Evolutionary conservation across 2,797 vertebrate genomes (phyloP).

Genomic region (Lacerta agilis): DNA sequence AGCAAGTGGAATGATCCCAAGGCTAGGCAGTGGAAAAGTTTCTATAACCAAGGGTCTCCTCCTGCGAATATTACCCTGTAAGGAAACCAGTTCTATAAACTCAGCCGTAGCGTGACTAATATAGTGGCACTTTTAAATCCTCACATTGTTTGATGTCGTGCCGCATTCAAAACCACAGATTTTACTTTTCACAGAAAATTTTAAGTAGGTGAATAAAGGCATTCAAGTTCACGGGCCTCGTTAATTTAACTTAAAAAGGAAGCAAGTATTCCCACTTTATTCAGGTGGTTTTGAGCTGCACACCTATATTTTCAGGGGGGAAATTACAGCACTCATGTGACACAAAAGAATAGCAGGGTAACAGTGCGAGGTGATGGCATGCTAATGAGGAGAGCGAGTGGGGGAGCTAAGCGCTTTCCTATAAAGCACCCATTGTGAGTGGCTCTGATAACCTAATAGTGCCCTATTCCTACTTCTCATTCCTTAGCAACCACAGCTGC

Average conservation of each 20-base stretch:
- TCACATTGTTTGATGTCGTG: background rate
- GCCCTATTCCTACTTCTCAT: slow-evolving; percentile 41
- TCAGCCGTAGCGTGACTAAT: background rate
- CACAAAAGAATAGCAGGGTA: slow-evolving; percentile 42
- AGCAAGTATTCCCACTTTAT: background rate
- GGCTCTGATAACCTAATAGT: slow-evolving; percentile 44
- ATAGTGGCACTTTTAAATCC: slow-evolving; percentile 4
- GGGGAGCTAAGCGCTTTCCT: slow-evolving; percentile 38
- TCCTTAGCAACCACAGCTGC: slow-evolving; percentile 54
- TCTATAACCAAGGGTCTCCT: background rate
- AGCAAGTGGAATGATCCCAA: background rate
- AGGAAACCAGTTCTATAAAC: background rate
- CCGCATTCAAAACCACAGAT: background rate
- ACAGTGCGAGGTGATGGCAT: slow-evolving; percentile 28
- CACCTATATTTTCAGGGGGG: slow-evolving; percentile 19
- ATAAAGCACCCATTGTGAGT: slow-evolving; percentile 36
- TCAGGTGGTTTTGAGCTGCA: slow-evolving; percentile 33
- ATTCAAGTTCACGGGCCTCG: slow-evolving; percentile 33
- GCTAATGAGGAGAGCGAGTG: slow-evolving; percentile 31
- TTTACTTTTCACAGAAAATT: slow-evolving; percentile 32
- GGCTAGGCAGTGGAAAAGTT: background rate
- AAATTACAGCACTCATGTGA: slow-evolving; percentile 39
- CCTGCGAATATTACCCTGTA: background rate
- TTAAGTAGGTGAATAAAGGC: slow-evolving; percentile 53
- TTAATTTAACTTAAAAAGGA: slow-evolving; percentile 31